Base-by-base conservation (phyloP, 2,888 invertebrate species). In the Rhamnusium bicolor region DNA sequence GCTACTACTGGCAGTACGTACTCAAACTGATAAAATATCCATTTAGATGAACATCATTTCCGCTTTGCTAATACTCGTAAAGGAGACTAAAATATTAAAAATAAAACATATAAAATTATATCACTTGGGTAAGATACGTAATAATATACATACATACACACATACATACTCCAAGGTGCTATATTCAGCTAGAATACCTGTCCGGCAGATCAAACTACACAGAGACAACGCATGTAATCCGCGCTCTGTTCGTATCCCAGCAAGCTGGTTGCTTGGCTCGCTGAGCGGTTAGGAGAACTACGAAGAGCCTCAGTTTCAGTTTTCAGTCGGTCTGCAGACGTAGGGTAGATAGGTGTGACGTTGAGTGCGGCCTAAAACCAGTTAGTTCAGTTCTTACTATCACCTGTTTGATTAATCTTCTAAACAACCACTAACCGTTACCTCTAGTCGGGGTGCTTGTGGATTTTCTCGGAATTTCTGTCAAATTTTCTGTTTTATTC, bases 371-470 rank as follows among this genome's bases (percentile, higher is more conserved):
- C 19, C 29, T 29, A 18, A 65, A 72, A 72, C 72, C 69, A 72
- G 72, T 72, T 62, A 46, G 72, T 72, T 68, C 72, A 72, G 68
- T 72, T 72, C 40, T 40, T 12, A n/a, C 63, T 65, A 60, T 72
- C 72, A 72, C 69, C 68, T 72, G 72, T 72, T 72, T 63, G 62
- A 68, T 61, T 58, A 68, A 63, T 58, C 65, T 56, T 47, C 49
- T 56, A 58, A 56, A 58, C 40, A 53, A 53, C 60, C 69, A 53
- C 61, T 53, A 61, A 54, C 56, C 29, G 65, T 53, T 65, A 65
- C n/a, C 14, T 53, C 16, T 18, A 58, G 32, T 32, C 62, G 47
- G 49, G 63, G 62, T 68, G 53, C 32, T 56, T 56, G 69, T 72
- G 62, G 27, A 40, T 69, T 53, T 69, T 56, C 21, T 65, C 18